A percentile compares a stretch with the other conserved stretches of the same genome.
phyloP scores from a whole-genome alignment of 2,113 vertebrate species.

The Apus apus region DNA sequence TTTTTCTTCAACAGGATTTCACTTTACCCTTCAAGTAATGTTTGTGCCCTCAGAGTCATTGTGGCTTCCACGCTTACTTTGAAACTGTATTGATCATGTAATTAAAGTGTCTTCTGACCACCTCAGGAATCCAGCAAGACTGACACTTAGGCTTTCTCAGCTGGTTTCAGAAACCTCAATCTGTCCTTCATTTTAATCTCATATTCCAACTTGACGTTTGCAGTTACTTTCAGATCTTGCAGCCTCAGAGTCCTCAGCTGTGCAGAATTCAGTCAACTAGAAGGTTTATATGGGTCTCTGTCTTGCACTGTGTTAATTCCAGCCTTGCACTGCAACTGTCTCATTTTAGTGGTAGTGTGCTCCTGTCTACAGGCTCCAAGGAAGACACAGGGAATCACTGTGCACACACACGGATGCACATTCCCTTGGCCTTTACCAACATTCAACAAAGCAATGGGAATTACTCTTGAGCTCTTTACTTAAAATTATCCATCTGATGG shows the following conservation, averaged over 20 bases:
- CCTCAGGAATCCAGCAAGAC: slow-evolving; percentile 13
- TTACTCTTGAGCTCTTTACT: slow-evolving; percentile 11
- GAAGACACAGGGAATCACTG: not conserved
- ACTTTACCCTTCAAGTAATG: slow-evolving; percentile 25
- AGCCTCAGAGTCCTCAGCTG: not conserved
- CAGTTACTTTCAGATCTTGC: not conserved
- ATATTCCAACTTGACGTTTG: not conserved
- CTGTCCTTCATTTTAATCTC: slow-evolving; percentile 8
- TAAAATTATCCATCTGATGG: slow-evolving; percentile 22
- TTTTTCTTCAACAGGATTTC: slow-evolving; percentile 25
- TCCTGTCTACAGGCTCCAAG: not conserved
- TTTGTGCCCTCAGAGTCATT: slow-evolving; percentile 53
- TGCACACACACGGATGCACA: not conserved
- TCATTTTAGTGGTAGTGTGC: not conserved
- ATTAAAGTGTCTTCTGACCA: slow-evolving; percentile 41
- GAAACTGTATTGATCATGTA: slow-evolving; percentile 58
- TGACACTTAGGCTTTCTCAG: slow-evolving; percentile 15
- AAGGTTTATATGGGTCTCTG: not conserved
- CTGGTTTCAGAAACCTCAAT: slow-evolving; percentile 20
- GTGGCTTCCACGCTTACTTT: slow-evolving; percentile 44
- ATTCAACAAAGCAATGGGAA: slow-evolving; percentile 31
- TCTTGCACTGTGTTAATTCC: not conserved
- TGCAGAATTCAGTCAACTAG: not conserved
- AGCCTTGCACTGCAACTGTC: not conserved
- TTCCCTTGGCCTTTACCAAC: not conserved